Conservation (phyloP, 2,888 invertebrate species). For the Chirona hameri region DNA sequence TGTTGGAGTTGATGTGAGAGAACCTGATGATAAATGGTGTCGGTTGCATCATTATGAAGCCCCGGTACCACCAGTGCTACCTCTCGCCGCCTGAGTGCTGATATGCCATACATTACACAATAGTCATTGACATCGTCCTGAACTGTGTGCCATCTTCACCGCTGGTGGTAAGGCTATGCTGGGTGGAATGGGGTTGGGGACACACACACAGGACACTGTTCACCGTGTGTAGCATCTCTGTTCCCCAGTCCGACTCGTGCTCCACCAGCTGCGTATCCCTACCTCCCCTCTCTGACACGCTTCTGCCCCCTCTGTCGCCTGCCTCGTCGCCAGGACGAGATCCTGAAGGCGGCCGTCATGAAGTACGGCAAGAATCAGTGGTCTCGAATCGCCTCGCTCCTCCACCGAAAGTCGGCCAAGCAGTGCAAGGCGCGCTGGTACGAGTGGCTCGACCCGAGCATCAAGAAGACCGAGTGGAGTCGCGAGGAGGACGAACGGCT, state of each 20-base stretch:
- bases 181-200: too few species aligned
- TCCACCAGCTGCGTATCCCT: neutral
- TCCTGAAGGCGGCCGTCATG: conserved; percentile 99
- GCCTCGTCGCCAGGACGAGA: conserved; percentile 79
- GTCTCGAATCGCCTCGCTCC: conserved; percentile 96
- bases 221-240: neutral
- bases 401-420: conserved; percentile 98
- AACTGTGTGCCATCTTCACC: too few species aligned
- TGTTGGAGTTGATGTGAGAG: too few species aligned
- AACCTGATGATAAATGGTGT: too few species aligned
- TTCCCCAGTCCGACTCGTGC: neutral
- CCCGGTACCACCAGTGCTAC: too few species aligned
- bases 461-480: conserved; percentile 99
- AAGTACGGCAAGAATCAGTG: conserved; percentile 99
- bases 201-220: too few species aligned
- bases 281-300: too few species aligned
- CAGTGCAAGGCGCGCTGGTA: conserved; percentile 99
- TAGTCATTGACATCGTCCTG: too few species aligned
- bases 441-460: conserved; percentile 99
- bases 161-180: too few species aligned
- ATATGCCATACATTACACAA: too few species aligned
- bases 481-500: conserved; percentile 98
- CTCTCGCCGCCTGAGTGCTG: too few species aligned
- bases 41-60: too few species aligned
- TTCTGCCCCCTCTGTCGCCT: neutral